phyloP scores from a whole-genome alignment of 2,113 vertebrate genomes.

The Petaurus breviceps region DNA sequence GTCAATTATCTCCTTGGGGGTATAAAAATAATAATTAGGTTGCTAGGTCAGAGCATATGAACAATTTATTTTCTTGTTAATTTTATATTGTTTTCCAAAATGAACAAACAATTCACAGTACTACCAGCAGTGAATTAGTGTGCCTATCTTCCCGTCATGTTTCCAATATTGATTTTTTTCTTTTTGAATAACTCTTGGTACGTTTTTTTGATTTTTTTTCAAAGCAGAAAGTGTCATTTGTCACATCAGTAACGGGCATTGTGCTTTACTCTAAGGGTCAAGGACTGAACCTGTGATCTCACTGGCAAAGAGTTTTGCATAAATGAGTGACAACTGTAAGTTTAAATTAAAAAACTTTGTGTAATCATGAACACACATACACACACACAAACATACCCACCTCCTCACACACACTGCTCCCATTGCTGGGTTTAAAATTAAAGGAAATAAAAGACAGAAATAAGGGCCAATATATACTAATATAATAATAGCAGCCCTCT shows the following conservation, averaged over 20 bases:
- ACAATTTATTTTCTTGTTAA: not conserved
- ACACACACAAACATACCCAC: not conserved
- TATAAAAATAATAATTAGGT: not conserved
- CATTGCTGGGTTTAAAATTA: not conserved
- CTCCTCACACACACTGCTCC: not conserved
- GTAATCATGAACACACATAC: not conserved
- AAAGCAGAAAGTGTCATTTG: not conserved
- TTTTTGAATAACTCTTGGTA: not conserved
- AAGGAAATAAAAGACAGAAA: not conserved
- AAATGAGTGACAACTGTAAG: conserved; percentile 8
- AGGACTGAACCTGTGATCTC: not conserved
- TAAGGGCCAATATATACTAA: not conserved
- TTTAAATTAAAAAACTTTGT: not conserved
- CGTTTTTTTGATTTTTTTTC: not conserved
- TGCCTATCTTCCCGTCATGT: not conserved
- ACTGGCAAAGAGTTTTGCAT: not conserved
- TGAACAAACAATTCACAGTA: not conserved
- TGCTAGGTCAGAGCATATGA: not conserved
- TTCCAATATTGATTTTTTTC: not conserved
- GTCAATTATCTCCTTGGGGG: not conserved
- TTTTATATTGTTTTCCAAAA: not conserved
- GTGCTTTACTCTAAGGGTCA: not conserved
- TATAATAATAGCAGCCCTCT: not conserved
- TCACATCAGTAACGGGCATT: not conserved
- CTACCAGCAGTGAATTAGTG: not conserved